Percentiles rank a stretch among this genome's conserved stretches.
These are phyloP conservation scores for Forbesichthys papilliferus DNA, from an alignment of 2,113 vertebrate species.

Conservation along the genomic window DNA sequence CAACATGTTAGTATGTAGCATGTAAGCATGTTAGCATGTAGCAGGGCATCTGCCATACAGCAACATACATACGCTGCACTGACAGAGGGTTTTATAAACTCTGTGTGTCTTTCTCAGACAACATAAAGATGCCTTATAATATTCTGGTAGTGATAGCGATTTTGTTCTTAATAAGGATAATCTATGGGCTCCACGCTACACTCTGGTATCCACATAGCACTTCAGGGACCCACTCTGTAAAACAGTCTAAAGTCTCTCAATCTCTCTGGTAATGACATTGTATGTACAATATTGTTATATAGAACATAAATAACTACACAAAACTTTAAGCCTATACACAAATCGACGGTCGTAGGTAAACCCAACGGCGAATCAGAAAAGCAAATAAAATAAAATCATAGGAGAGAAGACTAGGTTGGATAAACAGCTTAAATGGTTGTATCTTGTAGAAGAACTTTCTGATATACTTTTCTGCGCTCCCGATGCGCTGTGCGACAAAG, in stretches of 20 bases:
- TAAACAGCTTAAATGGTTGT: conserved; percentile 57
- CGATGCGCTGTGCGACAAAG: conserved; percentile 52
- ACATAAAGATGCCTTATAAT: conserved; percentile 69
- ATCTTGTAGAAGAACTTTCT: conserved; percentile 63
- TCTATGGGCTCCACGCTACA: conserved; percentile 39
- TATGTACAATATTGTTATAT: conserved; percentile 84
- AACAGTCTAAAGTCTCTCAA: conserved; percentile 76
- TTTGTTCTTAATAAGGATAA: conserved; percentile 56
- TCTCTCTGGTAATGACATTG: conserved; percentile 74
- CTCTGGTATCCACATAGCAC: conserved; percentile 61
- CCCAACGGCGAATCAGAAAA: conserved; percentile 60
- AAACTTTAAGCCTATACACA: conserved; percentile 75
- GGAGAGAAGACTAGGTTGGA: conserved; percentile 55
- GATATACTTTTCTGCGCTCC: conserved; percentile 74
- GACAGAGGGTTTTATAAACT: conserved; percentile 57
- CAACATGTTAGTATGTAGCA: no score
- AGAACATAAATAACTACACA: conserved; percentile 85
- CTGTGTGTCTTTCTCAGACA: conserved; percentile 59
- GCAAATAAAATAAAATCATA: conserved; percentile 32
- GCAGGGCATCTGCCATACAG: no score
- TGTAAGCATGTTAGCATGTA: no score
- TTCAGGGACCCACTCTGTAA: conserved; percentile 69
- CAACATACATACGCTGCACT: neutral
- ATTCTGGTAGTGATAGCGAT: conserved; percentile 62
- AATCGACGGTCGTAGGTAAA: conserved; percentile 70